These are phyloP conservation scores for Lordiphosa clarofinis DNA, from an alignment of 1,140 invertebrate genomes.

Conservation along the genomic window DNA sequence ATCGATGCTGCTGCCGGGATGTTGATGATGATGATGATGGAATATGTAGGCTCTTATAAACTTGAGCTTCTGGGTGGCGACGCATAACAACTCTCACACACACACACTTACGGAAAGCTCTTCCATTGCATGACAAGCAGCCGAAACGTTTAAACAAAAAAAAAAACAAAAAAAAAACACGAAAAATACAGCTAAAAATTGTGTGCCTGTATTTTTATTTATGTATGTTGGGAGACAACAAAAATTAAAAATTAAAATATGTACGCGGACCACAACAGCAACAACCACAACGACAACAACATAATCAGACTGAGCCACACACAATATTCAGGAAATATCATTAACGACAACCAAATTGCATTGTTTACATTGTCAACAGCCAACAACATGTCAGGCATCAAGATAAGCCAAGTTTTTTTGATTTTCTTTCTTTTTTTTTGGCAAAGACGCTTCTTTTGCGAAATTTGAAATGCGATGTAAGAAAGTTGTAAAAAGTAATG, in stretches of 20 bases:
- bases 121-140: slow-evolving; percentile 69
- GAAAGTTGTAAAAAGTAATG: slow-evolving; percentile 34
- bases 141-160: slow-evolving; percentile 68
- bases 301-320: slow-evolving; percentile 12
- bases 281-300: slow-evolving; percentile 12
- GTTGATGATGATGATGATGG: slow-evolving; percentile 63
- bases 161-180: slow-evolving; percentile 17
- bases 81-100: slow-evolving; percentile 56
- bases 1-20: slow-evolving; percentile 28
- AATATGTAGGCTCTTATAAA: slow-evolving; percentile 70
- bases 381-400: slow-evolving; percentile 1
- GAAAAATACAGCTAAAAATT: slow-evolving; percentile 28
- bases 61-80: slow-evolving; percentile 75
- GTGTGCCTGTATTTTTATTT: slow-evolving; percentile 30
- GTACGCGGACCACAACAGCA: slow-evolving; percentile 2
- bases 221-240: slow-evolving; percentile 19
- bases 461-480: slow-evolving; percentile 20
- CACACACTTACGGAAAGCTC: slow-evolving; percentile 53
- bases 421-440: slow-evolving; percentile 28
- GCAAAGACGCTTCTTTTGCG: slow-evolving; percentile 17
- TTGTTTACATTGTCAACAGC: slow-evolving; percentile 37
- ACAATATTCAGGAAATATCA: slow-evolving; percentile 39
- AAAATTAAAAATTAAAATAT: slow-evolving; percentile 41
- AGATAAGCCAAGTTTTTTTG: slow-evolving; percentile 28
- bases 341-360: slow-evolving; percentile 32